phyloP scores from a whole-genome alignment of 2,113 vertebrate species.

The Sciurus niger region DNA sequence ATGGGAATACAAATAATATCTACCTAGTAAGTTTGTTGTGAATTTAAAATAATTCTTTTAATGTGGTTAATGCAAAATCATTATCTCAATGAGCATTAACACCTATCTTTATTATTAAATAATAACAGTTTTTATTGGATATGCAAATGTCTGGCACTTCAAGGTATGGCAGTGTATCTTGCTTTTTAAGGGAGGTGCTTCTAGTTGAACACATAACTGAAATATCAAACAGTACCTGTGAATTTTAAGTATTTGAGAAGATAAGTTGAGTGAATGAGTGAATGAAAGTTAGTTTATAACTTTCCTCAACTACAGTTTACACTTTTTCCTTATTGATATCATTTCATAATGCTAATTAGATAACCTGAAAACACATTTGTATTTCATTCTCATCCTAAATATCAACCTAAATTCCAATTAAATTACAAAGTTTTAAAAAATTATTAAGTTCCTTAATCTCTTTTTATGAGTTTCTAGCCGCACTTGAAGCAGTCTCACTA shows the following conservation, averaged over 20 bases:
- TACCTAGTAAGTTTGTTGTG: neutral
- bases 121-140: neutral
- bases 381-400: neutral
- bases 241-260: neutral
- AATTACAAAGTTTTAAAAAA: constrained; percentile 16
- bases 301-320: neutral
- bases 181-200: neutral
- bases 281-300: neutral
- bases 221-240: neutral
- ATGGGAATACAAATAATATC: neutral
- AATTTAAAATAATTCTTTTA: neutral
- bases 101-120: neutral
- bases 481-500: neutral
- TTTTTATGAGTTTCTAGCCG: constrained; percentile 1
- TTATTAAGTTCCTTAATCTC: neutral
- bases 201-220: neutral
- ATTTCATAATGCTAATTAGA: neutral
- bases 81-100: neutral
- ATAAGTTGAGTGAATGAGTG: neutral
- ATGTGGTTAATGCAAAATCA: neutral
- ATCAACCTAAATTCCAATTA: neutral
- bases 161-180: neutral
- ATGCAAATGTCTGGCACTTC: neutral
- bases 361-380: neutral
- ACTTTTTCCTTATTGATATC: neutral